These are phyloP conservation scores for Apeltes quadracus DNA, from an alignment of 2,113 vertebrate genomes.

Conservation along the genomic window DNA sequence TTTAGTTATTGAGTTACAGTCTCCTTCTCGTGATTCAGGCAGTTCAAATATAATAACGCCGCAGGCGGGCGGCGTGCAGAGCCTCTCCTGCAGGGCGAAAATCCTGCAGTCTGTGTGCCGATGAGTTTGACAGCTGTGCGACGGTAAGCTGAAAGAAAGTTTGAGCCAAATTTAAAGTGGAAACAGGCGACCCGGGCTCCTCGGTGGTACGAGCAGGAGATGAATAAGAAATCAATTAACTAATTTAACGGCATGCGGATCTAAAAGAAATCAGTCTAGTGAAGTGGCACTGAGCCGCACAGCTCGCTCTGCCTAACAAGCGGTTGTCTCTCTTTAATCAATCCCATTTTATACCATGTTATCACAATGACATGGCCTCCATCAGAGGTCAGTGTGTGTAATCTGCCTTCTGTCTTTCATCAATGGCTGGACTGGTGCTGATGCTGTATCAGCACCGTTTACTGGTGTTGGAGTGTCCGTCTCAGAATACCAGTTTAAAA, in stretches of 20 bases:
- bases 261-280: conserved; percentile 48
- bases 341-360: conserved; percentile 81
- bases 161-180: conserved; percentile 26
- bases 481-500: not conserved
- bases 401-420: conserved; percentile 45
- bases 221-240: conserved; percentile 62
- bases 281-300: conserved; percentile 39
- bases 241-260: conserved; percentile 53
- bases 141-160: conserved; percentile 22
- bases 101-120: conserved; percentile 52
- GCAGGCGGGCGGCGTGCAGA: conserved; percentile 16
- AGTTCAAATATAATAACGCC: conserved; percentile 29
- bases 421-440: conserved; percentile 25
- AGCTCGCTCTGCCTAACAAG: conserved; percentile 59
- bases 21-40: conserved; percentile 43
- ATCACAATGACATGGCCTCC: conserved; percentile 74
- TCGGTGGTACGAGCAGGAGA: conserved; percentile 39
- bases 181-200: conserved; percentile 51
- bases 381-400: conserved; percentile 59
- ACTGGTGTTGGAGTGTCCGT: conserved; percentile 23
- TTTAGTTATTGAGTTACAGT: conserved; percentile 33
- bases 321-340: conserved; percentile 75
- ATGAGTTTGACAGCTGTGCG: conserved; percentile 40
- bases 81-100: conserved; percentile 30
- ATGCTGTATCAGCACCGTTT: conserved; percentile 41